These are phyloP conservation scores for Microcebus murinus DNA, from an alignment of 2,113 vertebrate species.

Conservation along the genomic window DNA sequence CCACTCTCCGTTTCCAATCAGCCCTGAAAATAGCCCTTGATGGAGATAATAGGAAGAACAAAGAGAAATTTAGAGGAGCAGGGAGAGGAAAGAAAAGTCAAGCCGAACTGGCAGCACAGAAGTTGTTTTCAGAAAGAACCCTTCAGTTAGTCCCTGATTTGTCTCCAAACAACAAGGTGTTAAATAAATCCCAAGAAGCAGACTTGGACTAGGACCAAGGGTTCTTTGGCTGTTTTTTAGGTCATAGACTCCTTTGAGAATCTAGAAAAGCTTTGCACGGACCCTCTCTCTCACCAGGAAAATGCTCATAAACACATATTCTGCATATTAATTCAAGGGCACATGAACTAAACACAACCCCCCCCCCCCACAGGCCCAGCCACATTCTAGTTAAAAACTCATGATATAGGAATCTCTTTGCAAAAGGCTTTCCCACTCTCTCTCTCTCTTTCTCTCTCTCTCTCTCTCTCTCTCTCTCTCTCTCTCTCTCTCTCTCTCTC, in stretches of 20 bases:
- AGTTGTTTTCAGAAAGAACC: constrained; percentile 53
- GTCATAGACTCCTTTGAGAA: constrained; percentile 22
- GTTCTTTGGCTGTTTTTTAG: constrained; percentile 18
- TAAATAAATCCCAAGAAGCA: constrained; percentile 46
- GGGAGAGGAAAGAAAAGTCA: constrained; percentile 5
- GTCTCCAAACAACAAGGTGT: constrained; percentile 48
- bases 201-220: not conserved
- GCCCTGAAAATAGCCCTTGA: constrained; percentile 75
- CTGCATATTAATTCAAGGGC: not conserved
- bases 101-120: not conserved
- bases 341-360: not conserved
- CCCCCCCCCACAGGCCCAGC: not conserved
- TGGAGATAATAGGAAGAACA: constrained; percentile 76
- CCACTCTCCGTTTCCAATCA: constrained; percentile 67
- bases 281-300: not conserved
- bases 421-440: not conserved
- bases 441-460: no score
- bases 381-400: not conserved
- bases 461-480: not conserved
- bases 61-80: constrained; percentile 68
- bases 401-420: not conserved
- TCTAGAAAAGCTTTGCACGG: not conserved
- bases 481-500: not conserved
- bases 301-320: not conserved
- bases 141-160: constrained; percentile 37